Evolutionary conservation across 2,888 invertebrate species (phyloP), one percentile per base, ranked within the genome.

Genomic region (Rhagophthalmus giganteus): DNA sequence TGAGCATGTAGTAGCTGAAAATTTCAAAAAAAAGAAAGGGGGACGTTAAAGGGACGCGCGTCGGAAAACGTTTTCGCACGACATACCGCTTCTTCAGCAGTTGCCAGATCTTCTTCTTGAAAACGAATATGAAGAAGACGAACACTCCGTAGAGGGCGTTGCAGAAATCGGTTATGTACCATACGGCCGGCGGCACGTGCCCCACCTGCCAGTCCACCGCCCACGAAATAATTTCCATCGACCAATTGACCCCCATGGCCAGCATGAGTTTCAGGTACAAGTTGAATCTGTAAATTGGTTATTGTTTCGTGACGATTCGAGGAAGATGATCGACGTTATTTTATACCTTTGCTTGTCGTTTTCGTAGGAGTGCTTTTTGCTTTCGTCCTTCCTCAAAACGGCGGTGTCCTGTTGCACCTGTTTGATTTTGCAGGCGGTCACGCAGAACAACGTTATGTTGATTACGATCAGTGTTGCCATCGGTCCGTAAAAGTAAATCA

Each of bases 181-280:
- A 87, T 27, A 83, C 63, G 47, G 71, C 72, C 58, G 0, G 77
- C 76, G 4, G 77, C 64, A 0, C 77, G 76, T 26, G 11, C 7
- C 58, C 6, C 39, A 61, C 42, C 34, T 57, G 48, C 68, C 66
- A 65, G 15, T 62, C 61, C 10, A 84, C 80, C 2, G 80, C 55
- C 79, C 86, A 89, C 26, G 89, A 87, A 48, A 90, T 75, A 37
- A 90, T 79, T 69, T 91, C 91, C 75, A 86, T 82, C 0, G 83
- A 79, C 92, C 91, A 92, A 66, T 87, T 90, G 11, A 90, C 84
- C 0, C 91, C 92, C 90, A 91, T 90, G 20, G 91, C 88, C 61
- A 91, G 79, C 68, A 91, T 86, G 24, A 92, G 75, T 66, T 91
- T 90, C 62, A 90, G 66, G 69, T 90, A 91, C 2, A 91, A 76